These are phyloP conservation scores for Typhlichthys subterraneus DNA, from an alignment of 2,797 vertebrate genomes.

Conservation along the genomic window DNA sequence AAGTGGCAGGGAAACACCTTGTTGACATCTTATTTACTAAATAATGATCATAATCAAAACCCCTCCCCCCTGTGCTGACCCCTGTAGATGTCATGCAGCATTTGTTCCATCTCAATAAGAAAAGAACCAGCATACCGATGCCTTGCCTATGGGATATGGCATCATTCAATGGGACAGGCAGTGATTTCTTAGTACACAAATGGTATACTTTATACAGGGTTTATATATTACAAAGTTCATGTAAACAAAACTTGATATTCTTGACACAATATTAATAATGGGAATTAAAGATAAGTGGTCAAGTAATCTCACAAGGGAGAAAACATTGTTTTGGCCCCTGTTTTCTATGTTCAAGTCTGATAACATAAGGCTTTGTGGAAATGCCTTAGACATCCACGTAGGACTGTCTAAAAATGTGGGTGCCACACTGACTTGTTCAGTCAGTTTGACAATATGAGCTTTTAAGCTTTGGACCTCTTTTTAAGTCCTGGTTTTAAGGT, in stretches of 20 bases:
- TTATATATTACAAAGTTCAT: too few relatives aligned
- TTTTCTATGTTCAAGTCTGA: too few relatives aligned
- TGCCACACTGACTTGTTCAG: neutral
- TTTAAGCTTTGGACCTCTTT: conserved; percentile 17
- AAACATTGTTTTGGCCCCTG: too few relatives aligned
- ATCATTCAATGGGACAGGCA: conserved; percentile 23
- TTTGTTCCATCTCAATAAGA: conserved; percentile 45
- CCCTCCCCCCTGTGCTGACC: conserved; percentile 62
- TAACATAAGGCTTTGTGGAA: too few relatives aligned
- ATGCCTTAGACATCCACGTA: conserved; percentile 2
- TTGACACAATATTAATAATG: too few relatives aligned
- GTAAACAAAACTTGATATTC: too few relatives aligned
- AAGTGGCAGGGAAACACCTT: conserved; percentile 80
- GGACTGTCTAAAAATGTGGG: conserved; percentile 13
- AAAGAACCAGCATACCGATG: conserved; percentile 47
- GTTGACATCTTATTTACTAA: conserved; percentile 82
- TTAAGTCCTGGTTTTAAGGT: neutral
- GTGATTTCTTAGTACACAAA: neutral
- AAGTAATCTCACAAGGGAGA: neutral
- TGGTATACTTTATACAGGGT: neutral
- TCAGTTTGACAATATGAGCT: conserved; percentile 3
- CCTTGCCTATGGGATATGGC: conserved; percentile 29
- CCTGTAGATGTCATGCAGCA: conserved; percentile 48
- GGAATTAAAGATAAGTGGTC: conserved; percentile 7
- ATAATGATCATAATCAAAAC: conserved; percentile 77